Evolutionary conservation across 2,797 vertebrate genomes (phyloP).

Genomic region (Salarias fasciatus): DNA sequence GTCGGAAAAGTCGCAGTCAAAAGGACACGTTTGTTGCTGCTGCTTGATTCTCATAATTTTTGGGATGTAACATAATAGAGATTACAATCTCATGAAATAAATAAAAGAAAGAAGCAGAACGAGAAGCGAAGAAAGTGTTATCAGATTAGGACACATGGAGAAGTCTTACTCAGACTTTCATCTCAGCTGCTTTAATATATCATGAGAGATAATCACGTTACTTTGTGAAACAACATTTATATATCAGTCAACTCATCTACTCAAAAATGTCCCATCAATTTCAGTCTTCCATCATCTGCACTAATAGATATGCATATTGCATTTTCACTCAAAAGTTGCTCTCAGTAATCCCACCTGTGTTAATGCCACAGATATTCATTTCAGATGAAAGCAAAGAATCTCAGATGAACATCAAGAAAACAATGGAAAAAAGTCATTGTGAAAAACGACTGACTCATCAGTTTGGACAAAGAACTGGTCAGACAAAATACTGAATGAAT

Average conservation of each 20-base stretch:
- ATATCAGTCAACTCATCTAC: slow-evolving; percentile 48
- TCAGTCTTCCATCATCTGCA: too few relatives aligned
- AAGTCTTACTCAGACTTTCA: too few relatives aligned
- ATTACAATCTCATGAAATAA: slow-evolving; percentile 34
- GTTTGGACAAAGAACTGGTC: too few relatives aligned
- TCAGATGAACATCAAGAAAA: not conserved
- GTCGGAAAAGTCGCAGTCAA: too few relatives aligned
- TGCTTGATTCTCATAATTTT: not conserved
- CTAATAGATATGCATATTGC: slow-evolving; percentile 11
- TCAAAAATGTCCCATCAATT: slow-evolving; percentile 67
- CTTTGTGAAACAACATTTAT: too few relatives aligned
- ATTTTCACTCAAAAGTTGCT: slow-evolving; percentile 20
- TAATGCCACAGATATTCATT: slow-evolving; percentile 15
- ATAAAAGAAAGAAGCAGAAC: slow-evolving; percentile 17
- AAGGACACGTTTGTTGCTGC: too few relatives aligned
- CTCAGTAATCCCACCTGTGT: not conserved
- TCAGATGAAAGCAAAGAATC: not conserved
- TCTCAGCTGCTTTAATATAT: slow-evolving; percentile 63
- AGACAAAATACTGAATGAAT: too few relatives aligned
- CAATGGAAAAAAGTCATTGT: not conserved
- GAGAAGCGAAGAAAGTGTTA: slow-evolving; percentile 16
- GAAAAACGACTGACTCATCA: too few relatives aligned
- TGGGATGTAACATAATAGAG: too few relatives aligned
- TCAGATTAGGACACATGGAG: too few relatives aligned
- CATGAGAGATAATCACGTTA: slow-evolving; percentile 47